phyloP scores from a whole-genome alignment of 1,140 invertebrate species.

The Papilio glaucus region DNA sequence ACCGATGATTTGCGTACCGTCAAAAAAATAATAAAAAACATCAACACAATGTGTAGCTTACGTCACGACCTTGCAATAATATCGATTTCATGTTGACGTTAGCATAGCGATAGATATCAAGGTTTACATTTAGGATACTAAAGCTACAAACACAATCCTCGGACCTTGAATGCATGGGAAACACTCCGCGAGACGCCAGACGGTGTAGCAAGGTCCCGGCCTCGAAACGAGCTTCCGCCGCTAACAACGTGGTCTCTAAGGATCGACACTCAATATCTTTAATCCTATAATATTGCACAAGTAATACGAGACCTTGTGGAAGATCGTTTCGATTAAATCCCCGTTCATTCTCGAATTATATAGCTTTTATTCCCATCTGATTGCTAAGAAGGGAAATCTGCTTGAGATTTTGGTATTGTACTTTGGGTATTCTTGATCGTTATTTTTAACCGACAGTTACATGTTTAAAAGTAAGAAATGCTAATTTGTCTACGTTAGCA shows the following conservation, averaged over 20 bases:
- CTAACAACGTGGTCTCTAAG: constrained; percentile 19
- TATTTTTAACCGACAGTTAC: neutral
- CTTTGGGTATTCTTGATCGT: neutral
- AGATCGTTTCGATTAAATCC: neutral
- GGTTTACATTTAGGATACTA: neutral
- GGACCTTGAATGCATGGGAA: constrained; percentile 31
- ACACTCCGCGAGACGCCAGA: neutral
- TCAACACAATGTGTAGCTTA: neutral
- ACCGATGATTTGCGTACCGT: neutral
- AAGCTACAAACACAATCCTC: constrained; percentile 13
- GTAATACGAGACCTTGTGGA: constrained; percentile 18
- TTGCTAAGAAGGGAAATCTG: neutral
- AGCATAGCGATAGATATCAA: constrained; percentile 24
- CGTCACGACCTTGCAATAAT: constrained; percentile 12
- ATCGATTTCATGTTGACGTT: constrained; percentile 19
- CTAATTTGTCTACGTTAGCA: neutral
- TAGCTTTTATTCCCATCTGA: neutral
- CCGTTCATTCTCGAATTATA: neutral
- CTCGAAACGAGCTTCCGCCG: constrained; percentile 9
- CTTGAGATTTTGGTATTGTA: neutral
- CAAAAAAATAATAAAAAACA: neutral
- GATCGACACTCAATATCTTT: constrained; percentile 20
- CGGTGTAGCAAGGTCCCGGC: constrained; percentile 20
- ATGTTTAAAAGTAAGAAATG: neutral
- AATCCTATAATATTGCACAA: constrained; percentile 19